These are phyloP conservation scores for Iselma pallidipennis DNA, from an alignment of 2,888 invertebrate species.

Conservation along the genomic window DNA sequence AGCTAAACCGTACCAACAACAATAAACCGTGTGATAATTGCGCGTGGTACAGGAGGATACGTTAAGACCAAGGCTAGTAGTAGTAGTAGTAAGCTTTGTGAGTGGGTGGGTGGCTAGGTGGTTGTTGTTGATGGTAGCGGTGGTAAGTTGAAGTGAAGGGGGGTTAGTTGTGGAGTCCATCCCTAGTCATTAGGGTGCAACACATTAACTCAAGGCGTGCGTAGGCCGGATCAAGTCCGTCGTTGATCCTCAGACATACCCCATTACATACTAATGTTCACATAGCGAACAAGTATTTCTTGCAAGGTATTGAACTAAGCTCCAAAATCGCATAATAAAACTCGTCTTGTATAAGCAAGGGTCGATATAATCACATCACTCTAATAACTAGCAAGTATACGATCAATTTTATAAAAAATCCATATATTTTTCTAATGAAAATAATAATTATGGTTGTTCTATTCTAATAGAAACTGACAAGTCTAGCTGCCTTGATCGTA, in stretches of 20 bases:
- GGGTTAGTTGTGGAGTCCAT: constrained; percentile 34
- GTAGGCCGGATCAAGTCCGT: constrained; percentile 52
- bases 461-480: neutral
- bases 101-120: constrained; percentile 24
- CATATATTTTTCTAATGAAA: neutral
- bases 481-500: neutral
- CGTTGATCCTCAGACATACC: constrained; percentile 51
- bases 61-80: constrained; percentile 36
- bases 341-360: neutral
- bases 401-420: neutral
- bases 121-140: no score
- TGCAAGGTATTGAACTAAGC: constrained; percentile 13
- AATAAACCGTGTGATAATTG: constrained; percentile 56
- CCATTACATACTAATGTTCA: constrained; percentile 53
- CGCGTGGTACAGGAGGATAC: constrained; percentile 39
- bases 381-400: neutral
- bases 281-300: constrained; percentile 19
- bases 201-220: constrained; percentile 54
- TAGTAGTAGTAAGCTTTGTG: constrained; percentile 41
- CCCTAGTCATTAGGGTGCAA: constrained; percentile 53
- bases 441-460: neutral
- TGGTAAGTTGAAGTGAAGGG: neutral
- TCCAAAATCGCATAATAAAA: neutral
- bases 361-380: neutral
- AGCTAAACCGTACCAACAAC: constrained; percentile 54